Base-by-base conservation (phyloP, 2,797 vertebrate species). In the Danio choprae region DNA sequence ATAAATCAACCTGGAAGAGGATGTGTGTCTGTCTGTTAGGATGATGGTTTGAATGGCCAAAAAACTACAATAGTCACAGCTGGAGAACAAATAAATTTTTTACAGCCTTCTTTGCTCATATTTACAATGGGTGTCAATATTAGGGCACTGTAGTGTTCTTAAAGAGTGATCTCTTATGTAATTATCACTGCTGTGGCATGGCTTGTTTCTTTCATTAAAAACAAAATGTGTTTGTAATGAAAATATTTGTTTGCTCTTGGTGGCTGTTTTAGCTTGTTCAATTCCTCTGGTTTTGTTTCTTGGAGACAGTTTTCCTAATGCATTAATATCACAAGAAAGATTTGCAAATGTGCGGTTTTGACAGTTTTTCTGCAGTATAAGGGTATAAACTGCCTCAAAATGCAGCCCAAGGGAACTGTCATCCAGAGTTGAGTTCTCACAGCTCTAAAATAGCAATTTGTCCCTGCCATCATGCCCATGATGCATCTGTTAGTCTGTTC, bases 401-500 rank as follows among this genome's bases (percentile, higher is more conserved):
- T 64, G 8, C 18, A 75, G 50, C 15, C 40, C 40, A 56, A 55
- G 20, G 15, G 11, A 38, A 36, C 41, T 58, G 63, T 58, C 63
- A 68, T 77, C 77, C 64, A 18, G 20, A 46, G 53, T 77, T 68
- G 48, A 65, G 13, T 29, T 53, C 7, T 40, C 48, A 29, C 48
- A 46, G 40, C 74, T 77, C 62, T 67, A n/a, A 77, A 56, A 64
- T 22, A 44, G 64, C 20, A 36, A 43, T 64, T 18, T 44, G 48
- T 18, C 38, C 50, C 13, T 9, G 3, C 29, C 40, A 29, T 65
- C 18, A n/a, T 56, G 8, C 51, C n/a, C 11, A 46, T 29, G 12
- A 58, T 22, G 7, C 38, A 53, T 56, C 38, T 41, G 9, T 12
- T 2, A 18, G 9, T 63, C 11, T 62, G 7, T 40, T 63, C 9